A percentile compares a stretch with the other conserved stretches of the same genome.
These are phyloP conservation scores for Indri indri DNA, from an alignment of 2,113 vertebrate genomes.

Conservation along the genomic window DNA sequence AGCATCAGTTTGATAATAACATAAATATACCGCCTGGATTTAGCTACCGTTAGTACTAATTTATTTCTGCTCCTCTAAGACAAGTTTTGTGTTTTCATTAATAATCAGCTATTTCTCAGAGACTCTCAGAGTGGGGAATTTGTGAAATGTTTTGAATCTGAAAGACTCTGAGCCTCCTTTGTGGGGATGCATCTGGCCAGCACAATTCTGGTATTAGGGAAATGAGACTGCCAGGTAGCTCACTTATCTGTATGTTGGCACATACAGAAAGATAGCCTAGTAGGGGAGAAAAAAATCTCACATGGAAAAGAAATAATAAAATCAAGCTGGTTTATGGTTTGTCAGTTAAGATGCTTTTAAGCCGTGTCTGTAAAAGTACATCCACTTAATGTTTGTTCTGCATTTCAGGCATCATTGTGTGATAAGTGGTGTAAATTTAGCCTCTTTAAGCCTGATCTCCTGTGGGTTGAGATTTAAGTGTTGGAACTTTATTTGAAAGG, in stretches of 20 bases:
- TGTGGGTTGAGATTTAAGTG: constrained; percentile 72
- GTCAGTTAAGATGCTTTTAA: constrained; percentile 61
- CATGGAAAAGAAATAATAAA: constrained; percentile 50
- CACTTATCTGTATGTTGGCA: not conserved
- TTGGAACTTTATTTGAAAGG: constrained; percentile 81
- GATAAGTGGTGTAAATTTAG: constrained; percentile 76
- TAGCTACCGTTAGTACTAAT: not conserved
- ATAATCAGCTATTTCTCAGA: not conserved
- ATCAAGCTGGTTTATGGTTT: not conserved
- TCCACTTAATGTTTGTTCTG: constrained; percentile 62
- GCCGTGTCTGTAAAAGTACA: constrained; percentile 38
- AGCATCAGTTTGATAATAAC: not conserved
- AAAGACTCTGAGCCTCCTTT: not conserved
- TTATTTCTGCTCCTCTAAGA: not conserved
- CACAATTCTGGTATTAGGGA: not conserved
- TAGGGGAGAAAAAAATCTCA: not conserved
- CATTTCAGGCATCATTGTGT: constrained; percentile 55
- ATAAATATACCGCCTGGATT: not conserved
- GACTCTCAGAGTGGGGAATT: not conserved
- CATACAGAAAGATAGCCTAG: not conserved
- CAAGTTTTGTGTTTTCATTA: constrained; percentile 35
- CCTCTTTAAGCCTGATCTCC: constrained; percentile 64
- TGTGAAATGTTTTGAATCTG: not conserved
- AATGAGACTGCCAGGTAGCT: not conserved
- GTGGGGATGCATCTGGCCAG: accelerated